Evolutionary conservation across 1,140 invertebrate genomes (phyloP).

Genomic region (Saccostrea glomerata): DNA sequence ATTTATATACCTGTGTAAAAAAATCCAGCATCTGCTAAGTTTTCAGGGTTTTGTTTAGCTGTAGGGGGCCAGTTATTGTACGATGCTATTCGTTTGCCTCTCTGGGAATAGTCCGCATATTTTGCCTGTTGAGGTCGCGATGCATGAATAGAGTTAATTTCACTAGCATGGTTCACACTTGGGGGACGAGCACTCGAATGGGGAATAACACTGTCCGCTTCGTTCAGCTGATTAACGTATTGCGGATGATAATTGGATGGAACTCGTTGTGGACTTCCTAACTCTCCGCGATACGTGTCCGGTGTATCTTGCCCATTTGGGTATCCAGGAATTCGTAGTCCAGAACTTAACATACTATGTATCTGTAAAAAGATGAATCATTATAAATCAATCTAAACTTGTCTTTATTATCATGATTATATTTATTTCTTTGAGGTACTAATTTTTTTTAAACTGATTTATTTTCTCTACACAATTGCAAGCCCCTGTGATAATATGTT

Average conservation of each 20-base stretch:
- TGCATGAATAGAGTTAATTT: neutral
- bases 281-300: neutral
- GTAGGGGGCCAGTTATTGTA: conserved; percentile 4
- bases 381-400: too few species aligned
- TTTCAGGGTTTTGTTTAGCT: neutral
- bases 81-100: neutral
- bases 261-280: neutral
- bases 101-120: neutral
- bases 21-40: conserved; percentile 2
- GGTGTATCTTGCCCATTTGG: neutral
- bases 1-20: conserved; percentile 5
- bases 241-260: neutral
- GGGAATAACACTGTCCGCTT: neutral
- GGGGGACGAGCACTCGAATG: neutral
- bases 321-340: neutral
- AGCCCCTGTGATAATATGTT: too few species aligned
- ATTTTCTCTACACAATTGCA: too few species aligned
- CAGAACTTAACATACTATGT: neutral
- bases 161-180: neutral
- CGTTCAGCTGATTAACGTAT: neutral
- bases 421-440: too few species aligned
- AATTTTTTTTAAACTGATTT: too few species aligned
- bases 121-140: neutral
- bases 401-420: neutral
- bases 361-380: neutral